phyloP scores from a whole-genome alignment of 2,888 invertebrate species.

The Fragum sueziense region DNA sequence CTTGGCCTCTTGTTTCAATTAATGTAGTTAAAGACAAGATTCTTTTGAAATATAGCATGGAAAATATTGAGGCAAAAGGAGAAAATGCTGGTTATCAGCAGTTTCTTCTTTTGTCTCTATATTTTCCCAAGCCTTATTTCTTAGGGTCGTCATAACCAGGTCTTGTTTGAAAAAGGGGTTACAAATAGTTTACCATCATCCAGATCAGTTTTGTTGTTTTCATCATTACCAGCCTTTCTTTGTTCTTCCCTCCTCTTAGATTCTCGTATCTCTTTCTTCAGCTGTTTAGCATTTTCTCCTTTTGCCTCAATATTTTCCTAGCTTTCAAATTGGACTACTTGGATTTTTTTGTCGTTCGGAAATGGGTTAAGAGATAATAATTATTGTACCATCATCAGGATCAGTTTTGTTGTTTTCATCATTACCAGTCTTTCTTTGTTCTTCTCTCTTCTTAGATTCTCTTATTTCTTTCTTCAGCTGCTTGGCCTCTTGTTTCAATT shows the following conservation, averaged over 20 bases:
- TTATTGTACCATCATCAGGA: conserved; percentile 13
- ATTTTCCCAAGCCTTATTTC: no score
- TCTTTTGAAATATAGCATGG: no score
- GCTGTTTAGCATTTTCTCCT: conserved; percentile 64
- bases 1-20: conserved; percentile 65
- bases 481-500: conserved; percentile 65
- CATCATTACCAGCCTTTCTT: conserved; percentile 18
- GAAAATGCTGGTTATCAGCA: no score
- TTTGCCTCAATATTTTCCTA: no score
- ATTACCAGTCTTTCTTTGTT: conserved; percentile 36
- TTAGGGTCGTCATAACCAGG: no score
- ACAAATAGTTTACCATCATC: conserved; percentile 10
- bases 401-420: conserved; percentile 5
- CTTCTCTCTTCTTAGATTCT: conserved; percentile 60
- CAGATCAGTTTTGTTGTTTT: neutral
- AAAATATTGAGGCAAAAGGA: no score
- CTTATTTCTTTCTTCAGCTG: conserved; percentile 69
- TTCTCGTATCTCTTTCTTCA: conserved; percentile 69
- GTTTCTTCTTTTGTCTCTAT: no score
- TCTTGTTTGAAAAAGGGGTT: no score
- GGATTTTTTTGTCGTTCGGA: no score
- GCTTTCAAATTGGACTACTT: no score
- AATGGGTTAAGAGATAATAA: no score
- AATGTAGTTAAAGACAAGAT: no score
- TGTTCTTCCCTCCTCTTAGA: conserved; percentile 60